Evolutionary conservation across 2,113 vertebrate species (phyloP).

Genomic region (Prionailurus viverrinus): DNA sequence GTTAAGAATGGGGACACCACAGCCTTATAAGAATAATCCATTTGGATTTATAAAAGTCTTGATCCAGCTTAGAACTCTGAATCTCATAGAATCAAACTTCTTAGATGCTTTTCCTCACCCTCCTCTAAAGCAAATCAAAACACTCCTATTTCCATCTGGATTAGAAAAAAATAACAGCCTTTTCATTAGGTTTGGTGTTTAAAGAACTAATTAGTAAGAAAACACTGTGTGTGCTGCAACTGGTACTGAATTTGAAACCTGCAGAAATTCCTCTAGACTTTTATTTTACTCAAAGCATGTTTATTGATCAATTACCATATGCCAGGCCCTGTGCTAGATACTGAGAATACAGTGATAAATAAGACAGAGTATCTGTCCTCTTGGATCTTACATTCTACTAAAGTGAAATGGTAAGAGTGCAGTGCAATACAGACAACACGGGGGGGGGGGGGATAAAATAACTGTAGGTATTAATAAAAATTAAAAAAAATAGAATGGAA

Average conservation of each 20-base stretch:
- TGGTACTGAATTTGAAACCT: neutral
- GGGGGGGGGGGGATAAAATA: neutral
- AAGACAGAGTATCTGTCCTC: neutral
- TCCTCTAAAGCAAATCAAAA: constrained; percentile 33
- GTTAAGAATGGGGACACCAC: constrained; percentile 2
- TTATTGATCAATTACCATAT: neutral
- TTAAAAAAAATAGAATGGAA: neutral
- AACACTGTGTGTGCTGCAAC: neutral
- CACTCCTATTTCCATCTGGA: neutral
- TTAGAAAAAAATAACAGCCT: constrained; percentile 15
- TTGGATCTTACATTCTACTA: neutral
- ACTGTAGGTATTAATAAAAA: neutral
- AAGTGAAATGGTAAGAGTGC: neutral
- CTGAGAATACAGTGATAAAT: neutral
- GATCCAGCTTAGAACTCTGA: constrained; percentile 13
- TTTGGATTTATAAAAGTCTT: constrained; percentile 51
- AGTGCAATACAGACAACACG: neutral
- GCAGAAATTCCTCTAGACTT: neutral
- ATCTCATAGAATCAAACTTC: neutral
- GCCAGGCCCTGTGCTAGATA: neutral
- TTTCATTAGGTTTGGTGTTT: neutral
- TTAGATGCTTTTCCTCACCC: constrained; percentile 36
- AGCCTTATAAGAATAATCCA: constrained; percentile 42
- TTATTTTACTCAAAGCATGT: neutral
- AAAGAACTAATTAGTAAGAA: neutral